Evolutionary conservation across 2,113 vertebrate species (phyloP).

Genomic region (Tringa solitaria): DNA sequence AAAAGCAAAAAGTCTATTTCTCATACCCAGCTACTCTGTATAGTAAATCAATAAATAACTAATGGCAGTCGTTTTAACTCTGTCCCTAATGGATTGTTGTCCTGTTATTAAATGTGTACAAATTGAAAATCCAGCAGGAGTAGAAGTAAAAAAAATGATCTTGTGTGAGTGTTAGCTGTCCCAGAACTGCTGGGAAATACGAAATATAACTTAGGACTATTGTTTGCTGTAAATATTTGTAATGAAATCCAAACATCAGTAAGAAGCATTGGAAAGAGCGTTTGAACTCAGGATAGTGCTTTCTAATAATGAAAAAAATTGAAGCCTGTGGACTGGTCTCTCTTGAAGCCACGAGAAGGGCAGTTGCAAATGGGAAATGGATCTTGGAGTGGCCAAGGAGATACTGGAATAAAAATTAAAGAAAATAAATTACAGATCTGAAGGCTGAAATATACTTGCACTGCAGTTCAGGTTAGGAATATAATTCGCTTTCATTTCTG

Average conservation of each 20-base stretch:
- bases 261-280: neutral
- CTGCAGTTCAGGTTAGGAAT: neutral
- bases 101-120: neutral
- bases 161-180: neutral
- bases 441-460: neutral
- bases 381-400: neutral
- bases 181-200: neutral
- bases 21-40: neutral
- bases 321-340: too few species aligned
- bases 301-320: neutral
- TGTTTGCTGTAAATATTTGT: neutral
- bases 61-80: neutral
- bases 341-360: neutral
- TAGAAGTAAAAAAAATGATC: neutral
- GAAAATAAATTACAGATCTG: neutral
- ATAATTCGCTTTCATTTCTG: neutral
- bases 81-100: neutral
- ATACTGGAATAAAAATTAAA: neutral
- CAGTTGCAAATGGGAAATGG: neutral
- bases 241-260: neutral
- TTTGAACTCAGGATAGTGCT: neutral
- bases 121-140: neutral
- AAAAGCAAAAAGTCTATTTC: neutral
- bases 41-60: constrained; percentile 28
- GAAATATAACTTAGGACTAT: neutral